A percentile compares a stretch with the other conserved stretches of the same genome.
Conservation (phyloP, 2,113 vertebrate species). For the Syngnathus typhle region DNA sequence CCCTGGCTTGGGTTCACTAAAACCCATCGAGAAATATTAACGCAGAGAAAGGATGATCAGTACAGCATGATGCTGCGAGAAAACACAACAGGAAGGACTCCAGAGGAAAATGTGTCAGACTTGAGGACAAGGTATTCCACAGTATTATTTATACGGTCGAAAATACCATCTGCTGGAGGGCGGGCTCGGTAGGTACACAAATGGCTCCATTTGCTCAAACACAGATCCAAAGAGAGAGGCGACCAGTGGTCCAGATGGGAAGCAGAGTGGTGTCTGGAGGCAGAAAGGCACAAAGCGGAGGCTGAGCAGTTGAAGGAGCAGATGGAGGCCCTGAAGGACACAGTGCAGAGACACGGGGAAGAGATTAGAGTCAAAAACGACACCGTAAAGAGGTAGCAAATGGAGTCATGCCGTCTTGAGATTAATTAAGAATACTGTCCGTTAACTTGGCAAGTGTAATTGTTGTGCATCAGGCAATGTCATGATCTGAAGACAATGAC, state of each 20-base stretch:
- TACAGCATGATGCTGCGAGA: slow-evolving; percentile 45
- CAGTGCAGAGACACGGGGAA: slow-evolving; percentile 42
- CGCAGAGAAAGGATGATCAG: slow-evolving; percentile 60
- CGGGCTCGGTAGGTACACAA: slow-evolving; percentile 1
- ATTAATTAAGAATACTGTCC: background rate
- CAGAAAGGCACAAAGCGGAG: slow-evolving; percentile 55
- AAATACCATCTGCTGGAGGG: background rate
- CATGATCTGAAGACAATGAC: slow-evolving; percentile 54
- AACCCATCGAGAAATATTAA: slow-evolving; percentile 57
- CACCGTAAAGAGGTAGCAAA: slow-evolving; percentile 57
- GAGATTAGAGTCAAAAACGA: slow-evolving; percentile 58
- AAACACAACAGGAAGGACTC: slow-evolving; percentile 8
- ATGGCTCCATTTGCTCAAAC: slow-evolving; percentile 4
- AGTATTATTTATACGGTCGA: background rate
- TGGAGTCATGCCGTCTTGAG: background rate
- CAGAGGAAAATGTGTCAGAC: slow-evolving; percentile 17
- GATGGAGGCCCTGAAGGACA: slow-evolving; percentile 61
- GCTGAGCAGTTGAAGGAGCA: slow-evolving; percentile 61
- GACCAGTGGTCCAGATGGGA: slow-evolving; percentile 39
- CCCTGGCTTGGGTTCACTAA: slow-evolving; percentile 53
- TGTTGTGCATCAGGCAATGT: slow-evolving; percentile 51
- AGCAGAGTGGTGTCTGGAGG: slow-evolving; percentile 49
- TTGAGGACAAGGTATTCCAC: slow-evolving; percentile 32
- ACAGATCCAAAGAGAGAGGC: slow-evolving; percentile 45
- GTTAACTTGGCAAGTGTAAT: slow-evolving; percentile 5